Conservation (phyloP, 30 jellyfish, hydroid and myxozoan species). For the Hydra vulgaris region DNA sequence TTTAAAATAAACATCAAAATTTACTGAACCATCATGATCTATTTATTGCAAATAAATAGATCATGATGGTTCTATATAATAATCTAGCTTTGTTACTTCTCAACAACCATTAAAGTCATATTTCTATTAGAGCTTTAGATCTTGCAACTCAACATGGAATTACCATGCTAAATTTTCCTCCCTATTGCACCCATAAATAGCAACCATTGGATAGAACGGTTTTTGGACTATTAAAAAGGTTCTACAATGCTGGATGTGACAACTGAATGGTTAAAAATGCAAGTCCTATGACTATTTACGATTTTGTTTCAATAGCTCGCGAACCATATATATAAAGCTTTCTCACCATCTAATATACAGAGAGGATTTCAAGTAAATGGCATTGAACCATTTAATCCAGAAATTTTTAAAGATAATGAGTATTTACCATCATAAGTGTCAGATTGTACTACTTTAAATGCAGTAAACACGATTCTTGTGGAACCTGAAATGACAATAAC, state of each 20-base stretch:
- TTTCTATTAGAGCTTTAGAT: not conserved
- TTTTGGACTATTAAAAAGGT: conserved; percentile 18
- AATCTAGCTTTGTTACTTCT: conserved; percentile 16
- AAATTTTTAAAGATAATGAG: too few species aligned
- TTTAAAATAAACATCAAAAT: too few species aligned
- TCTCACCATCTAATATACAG: conserved; percentile 17
- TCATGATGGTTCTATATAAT: too few species aligned
- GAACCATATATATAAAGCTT: conserved; percentile 27
- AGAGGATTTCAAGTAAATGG: too few species aligned
- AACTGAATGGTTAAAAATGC: conserved; percentile 18
- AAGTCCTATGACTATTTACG: not conserved
- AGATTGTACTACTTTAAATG: too few species aligned
- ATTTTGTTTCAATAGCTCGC: conserved; percentile 13
- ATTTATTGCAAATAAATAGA: too few species aligned
- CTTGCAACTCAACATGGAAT: conserved; percentile 16
- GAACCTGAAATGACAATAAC: too few species aligned
- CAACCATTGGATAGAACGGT: conserved; percentile 29
- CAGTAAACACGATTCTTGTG: too few species aligned
- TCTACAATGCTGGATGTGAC: conserved; percentile 19
- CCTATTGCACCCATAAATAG: too few species aligned
- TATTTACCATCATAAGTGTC: too few species aligned
- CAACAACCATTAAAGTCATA: conserved; percentile 20
- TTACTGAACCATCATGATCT: too few species aligned
- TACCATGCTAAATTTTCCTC: conserved; percentile 24
- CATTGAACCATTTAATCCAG: too few species aligned